Evolutionary conservation across 2,797 vertebrate species (phyloP).

Genomic region (Pipistrellus nathusii): DNA sequence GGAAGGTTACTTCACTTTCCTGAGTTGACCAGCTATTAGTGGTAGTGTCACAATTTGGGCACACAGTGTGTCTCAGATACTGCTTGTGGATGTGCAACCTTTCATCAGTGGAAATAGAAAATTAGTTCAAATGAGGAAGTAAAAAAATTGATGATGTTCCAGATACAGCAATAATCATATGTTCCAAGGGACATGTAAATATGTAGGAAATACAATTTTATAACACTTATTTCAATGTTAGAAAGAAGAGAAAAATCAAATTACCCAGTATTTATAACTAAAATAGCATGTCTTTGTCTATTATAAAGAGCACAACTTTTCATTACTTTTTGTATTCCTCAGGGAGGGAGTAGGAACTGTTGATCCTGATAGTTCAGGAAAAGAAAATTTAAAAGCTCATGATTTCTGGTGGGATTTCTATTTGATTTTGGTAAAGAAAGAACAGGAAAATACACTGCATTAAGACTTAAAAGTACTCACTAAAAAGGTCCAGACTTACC

Average conservation of each 20-base stretch:
- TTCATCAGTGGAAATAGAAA: neutral
- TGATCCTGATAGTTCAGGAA: slow-evolving; percentile 6
- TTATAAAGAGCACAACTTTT: neutral
- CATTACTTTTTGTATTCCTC: neutral
- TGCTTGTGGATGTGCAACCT: neutral
- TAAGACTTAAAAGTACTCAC: neutral
- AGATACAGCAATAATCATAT: neutral
- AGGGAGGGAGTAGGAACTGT: neutral
- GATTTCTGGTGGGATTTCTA: slow-evolving; percentile 26
- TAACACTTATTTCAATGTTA: neutral
- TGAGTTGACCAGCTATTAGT: too few species aligned
- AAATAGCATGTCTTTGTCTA: neutral
- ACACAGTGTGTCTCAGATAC: neutral
- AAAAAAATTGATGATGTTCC: neutral
- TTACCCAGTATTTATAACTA: neutral
- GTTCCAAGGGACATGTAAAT: neutral
- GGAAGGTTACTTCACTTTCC: neutral
- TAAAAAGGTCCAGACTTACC: neutral
- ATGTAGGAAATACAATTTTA: neutral
- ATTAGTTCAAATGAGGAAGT: neutral
- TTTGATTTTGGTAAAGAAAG: slow-evolving; percentile 42
- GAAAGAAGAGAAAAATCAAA: neutral
- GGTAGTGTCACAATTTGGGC: fast-evolving
- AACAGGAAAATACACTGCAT: neutral
- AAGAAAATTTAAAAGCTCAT: slow-evolving; percentile 44